Evolutionary conservation across 2,888 invertebrate species (phyloP).

Genomic region (Standfussiana lucernea): DNA sequence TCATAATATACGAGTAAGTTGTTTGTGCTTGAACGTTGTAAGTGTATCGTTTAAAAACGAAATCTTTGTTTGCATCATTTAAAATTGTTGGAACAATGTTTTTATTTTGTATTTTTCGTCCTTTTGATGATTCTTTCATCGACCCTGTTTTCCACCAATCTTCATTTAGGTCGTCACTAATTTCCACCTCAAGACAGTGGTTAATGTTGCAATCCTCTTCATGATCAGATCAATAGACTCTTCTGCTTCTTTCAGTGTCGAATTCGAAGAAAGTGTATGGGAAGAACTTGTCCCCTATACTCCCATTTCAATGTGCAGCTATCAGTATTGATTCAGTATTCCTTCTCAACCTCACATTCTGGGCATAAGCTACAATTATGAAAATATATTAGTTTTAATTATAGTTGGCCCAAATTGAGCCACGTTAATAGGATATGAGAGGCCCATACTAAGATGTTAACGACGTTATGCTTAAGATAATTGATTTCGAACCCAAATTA

Average conservation of each 20-base stretch:
- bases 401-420: neutral
- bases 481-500: slow-evolving; percentile 50
- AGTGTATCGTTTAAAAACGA: neutral
- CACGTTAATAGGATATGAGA: neutral
- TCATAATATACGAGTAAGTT: neutral
- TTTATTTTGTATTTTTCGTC: too few relatives aligned
- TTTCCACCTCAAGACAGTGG: neutral
- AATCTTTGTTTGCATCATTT: neutral
- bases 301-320: too few relatives aligned
- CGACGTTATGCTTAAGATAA: slow-evolving; percentile 21
- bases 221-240: neutral
- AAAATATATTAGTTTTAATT: neutral
- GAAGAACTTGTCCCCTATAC: too few relatives aligned
- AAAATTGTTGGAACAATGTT: too few relatives aligned
- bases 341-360: too few relatives aligned
- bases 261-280: too few relatives aligned
- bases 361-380: too few relatives aligned
- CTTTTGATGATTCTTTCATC: too few relatives aligned
- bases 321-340: too few relatives aligned
- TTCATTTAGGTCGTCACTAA: too few relatives aligned
- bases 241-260: neutral
- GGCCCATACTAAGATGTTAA: neutral
- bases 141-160: too few relatives aligned
- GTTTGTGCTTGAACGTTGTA: neutral
- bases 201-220: neutral